A percentile compares a stretch with the other conserved stretches of the same genome.
Evolutionary conservation across 2,113 vertebrate genomes (phyloP).

Genomic region (Elgaria multicarinata): DNA sequence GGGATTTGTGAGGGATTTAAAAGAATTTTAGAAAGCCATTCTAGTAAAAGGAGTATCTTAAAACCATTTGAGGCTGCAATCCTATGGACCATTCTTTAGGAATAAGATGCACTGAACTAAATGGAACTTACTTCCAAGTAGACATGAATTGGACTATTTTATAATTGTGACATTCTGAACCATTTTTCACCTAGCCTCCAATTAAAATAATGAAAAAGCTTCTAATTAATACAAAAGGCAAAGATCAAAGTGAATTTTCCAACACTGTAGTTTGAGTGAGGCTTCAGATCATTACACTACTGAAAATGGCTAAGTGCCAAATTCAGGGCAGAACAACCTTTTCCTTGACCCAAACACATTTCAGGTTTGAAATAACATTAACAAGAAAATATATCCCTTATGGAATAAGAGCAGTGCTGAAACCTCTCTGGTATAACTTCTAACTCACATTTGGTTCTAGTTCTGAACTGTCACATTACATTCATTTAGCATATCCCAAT

Average conservation of each 20-base stretch:
- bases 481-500: not conserved
- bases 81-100: too few species aligned
- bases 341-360: not conserved
- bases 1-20: not conserved
- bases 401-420: not conserved
- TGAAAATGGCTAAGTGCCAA: not conserved
- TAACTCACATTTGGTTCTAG: not conserved
- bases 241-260: not conserved
- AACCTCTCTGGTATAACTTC: not conserved
- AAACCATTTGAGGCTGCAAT: too few species aligned
- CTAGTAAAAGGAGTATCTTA: too few species aligned
- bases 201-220: not conserved
- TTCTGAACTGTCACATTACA: not conserved
- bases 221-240: not conserved
- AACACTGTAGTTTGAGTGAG: not conserved
- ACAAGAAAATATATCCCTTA: not conserved
- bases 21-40: too few species aligned
- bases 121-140: too few species aligned
- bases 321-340: not conserved
- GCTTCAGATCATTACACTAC: not conserved
- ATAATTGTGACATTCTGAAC: not conserved
- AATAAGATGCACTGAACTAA: too few species aligned
- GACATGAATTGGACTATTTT: too few species aligned
- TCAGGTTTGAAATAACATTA: not conserved
- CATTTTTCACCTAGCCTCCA: not conserved